Base-by-base conservation (phyloP, 2,888 invertebrate species). In the Cancer borealis region DNA sequence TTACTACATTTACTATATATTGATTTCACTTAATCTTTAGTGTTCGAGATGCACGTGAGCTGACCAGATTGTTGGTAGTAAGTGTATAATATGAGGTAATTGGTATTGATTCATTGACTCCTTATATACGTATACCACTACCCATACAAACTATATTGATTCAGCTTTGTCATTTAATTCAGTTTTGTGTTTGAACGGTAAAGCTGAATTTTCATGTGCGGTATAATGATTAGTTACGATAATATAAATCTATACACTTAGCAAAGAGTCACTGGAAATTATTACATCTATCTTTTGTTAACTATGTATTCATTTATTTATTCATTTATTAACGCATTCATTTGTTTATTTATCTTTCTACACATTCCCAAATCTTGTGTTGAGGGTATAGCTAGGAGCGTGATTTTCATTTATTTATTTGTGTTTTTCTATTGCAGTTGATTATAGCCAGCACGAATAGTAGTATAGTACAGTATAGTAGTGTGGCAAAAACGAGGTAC, bases 61-160 rank as follows among this genome's bases (percentile, higher is more conserved):
- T 66, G 66, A 66, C n/a, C 66, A 66, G n/a, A 66, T 66, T 66
- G 66, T 66, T 66, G 21, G 66, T 21, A n/a, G n/a, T n/a, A n/a
- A n/a, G 66, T 21, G n/a, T 66, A 66, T 66, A 66, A 66, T 21
- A n/a, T 66, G 66, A 66, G 66, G 66, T 66, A 66, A 66, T 66
- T 66, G 66, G 17, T 21, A n/a, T n/a, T 4, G 66, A 66, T 66
- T 66, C n/a, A 66, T 4, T 66, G 66, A 21, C 6, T 66, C 66
- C 66, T 2, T 8, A 39, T 39, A 39, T 0, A 21, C 66, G 14
- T 66, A 66, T 66, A n/a, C 66, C 66, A 66, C n/a, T 3, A 21
- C n/a, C 66, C n/a, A 66, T 66, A 17, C 5, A 66, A 4, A 4
- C 3, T 6, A 3, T 66, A 66, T 66, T 66, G 54, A 54, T 54